Conservation (phyloP, 2,888 invertebrate species). For the Acrobasis repandana region DNA sequence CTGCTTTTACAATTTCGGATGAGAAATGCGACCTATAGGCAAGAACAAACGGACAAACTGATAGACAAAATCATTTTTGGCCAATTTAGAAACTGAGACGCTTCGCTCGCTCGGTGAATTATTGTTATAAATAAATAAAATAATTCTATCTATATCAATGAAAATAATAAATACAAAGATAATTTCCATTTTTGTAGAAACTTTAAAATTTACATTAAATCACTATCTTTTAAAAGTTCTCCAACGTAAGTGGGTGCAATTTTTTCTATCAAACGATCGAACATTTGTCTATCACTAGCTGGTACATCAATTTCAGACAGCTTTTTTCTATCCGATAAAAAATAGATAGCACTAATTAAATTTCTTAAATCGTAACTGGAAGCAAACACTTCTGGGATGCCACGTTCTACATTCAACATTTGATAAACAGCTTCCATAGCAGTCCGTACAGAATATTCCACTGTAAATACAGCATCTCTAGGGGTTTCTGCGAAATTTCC, state of each 20-base stretch:
- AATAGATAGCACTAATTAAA: background rate
- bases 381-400: background rate
- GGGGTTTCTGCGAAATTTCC: constrained; percentile 1
- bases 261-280: background rate
- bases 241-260: background rate
- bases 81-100: too few species aligned
- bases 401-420: background rate
- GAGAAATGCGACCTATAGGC: too few species aligned
- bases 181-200: background rate
- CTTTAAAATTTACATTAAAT: background rate
- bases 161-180: background rate
- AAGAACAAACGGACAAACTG: too few species aligned
- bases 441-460: constrained; percentile 5
- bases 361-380: background rate
- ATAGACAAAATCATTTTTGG: too few species aligned
- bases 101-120: too few species aligned
- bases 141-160: too few species aligned
- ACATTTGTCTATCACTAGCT: background rate
- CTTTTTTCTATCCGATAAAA: background rate
- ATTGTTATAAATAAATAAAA: too few species aligned
- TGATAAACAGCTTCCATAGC: background rate
- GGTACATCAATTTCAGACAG: background rate
- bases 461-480: background rate
- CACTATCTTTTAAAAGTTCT: background rate
- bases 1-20: too few species aligned